Evolutionary conservation across 2,113 vertebrate species (phyloP), one percentile per base, ranked within the genome.

Genomic region (Lamprotornis superbus): DNA sequence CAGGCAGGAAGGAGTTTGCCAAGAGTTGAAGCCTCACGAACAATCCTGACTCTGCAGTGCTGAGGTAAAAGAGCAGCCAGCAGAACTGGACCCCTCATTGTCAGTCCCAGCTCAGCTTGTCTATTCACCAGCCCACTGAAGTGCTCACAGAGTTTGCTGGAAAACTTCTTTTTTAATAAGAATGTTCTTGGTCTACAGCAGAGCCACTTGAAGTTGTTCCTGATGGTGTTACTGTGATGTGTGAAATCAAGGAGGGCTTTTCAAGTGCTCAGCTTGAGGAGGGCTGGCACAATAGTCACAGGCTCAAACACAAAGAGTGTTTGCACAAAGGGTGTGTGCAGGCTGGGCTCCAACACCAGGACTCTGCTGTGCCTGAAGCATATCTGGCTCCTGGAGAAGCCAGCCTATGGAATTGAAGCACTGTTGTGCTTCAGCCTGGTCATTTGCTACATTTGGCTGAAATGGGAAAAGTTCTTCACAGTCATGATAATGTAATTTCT

Each of bases 141-240:
- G 44, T 56, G 16, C 23, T 55, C 33, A 16, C 53, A 46, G 27
- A 35, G 20, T 50, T 74, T 49, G 21, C 40, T 92, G 79, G 67
- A 11, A 57, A 31, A 33, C 2, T 2, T 17, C 25, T 20, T 31
- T 46, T 56, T 49, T 40, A n/a, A 27, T 59, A 35, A 25, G 3
- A 75, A 23, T 0, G 0, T 59, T 78, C 33, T 91, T 76, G 28
- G 20, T 90, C 10, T 57, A 25, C 17, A 76, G 74, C 70, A 61
- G 39, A 90, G 65, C 61, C 31, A 17, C 76, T 79, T 60, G 53
- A 57, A 85, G 50, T 46, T 53, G 35, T 82, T 97, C 89, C 49
- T 60, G 69, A 8, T 33, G 28, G 19, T 35, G 30, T 87, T 75
- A n/a, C 46, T 87, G 65, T 65, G 37, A 68, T 50, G 28, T 47